phyloP scores from a whole-genome alignment of 2,797 vertebrate species.

The Myripristis murdjan region DNA sequence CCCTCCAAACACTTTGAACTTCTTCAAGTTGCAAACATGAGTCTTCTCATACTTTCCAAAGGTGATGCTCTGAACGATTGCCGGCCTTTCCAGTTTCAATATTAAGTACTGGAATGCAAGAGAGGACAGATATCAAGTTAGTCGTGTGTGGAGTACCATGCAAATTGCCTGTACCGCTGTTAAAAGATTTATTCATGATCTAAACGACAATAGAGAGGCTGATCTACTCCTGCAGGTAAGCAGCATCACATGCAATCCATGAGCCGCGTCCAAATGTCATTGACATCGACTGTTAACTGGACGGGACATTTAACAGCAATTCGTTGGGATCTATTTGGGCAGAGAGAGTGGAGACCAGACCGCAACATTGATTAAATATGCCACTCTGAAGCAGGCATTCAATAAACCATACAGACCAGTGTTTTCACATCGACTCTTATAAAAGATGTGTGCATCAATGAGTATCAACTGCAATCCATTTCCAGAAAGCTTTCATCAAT shows the following conservation, averaged over 20 bases:
- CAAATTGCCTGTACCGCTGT: conserved; percentile 3
- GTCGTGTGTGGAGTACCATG: conserved; percentile 2
- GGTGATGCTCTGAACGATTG: conserved; percentile 97
- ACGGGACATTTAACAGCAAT: conserved; percentile 23
- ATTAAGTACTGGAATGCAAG: conserved; percentile 91
- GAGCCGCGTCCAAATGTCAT: conserved; percentile 24
- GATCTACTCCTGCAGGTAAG: conserved; percentile 30
- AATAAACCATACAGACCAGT: conserved; percentile 15
- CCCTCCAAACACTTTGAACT: conserved; percentile 99
- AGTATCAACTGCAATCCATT: not conserved
- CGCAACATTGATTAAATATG: conserved; percentile 11
- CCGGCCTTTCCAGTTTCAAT: conserved; percentile 97
- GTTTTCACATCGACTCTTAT: conserved; percentile 9
- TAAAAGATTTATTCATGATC: conserved; percentile 38
- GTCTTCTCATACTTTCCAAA: conserved; percentile 99
- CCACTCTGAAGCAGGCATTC: conserved; percentile 13
- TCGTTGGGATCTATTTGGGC: conserved; percentile 13
- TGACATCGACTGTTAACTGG: conserved; percentile 25
- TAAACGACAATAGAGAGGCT: conserved; percentile 22
- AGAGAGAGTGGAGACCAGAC: conserved; percentile 7
- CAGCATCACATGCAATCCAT: conserved; percentile 25
- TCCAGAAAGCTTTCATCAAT: not conserved
- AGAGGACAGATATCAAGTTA: conserved; percentile 6
- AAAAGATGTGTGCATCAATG: not conserved
- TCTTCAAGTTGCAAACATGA: conserved; percentile 99